Evolutionary conservation across 2,888 invertebrate genomes (phyloP), one percentile per base, ranked within the genome.

Genomic region (Volucella zonaria): DNA sequence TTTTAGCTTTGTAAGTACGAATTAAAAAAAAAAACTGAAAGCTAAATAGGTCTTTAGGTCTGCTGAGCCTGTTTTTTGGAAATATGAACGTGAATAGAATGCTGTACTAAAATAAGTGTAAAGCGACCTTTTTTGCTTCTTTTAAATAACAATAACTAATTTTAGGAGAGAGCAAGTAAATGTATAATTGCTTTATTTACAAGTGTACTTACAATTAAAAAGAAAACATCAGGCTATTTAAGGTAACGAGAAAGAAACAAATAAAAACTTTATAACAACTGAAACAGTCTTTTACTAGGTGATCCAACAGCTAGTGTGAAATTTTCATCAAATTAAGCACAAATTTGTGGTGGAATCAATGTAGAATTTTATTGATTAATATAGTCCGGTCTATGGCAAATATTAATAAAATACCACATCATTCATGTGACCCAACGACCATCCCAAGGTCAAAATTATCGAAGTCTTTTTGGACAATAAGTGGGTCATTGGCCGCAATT

Each of bases 151-250:
- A 83, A 74, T n/a, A 71, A 79, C 43, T 47, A 59, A 45, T 58
- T 58, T 40, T 43, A n/a, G 10, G 61, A 40, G 71, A 43, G 42
- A 64, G 58, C 45, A 78, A 70, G 3, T 45, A 43, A 62, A 47
- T 47, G 47, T 54, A 68, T 43, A 49, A 68, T 70, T 68, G 80
- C 82, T 79, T 83, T 49, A 38, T 80, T 76, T 75, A 71, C 42
- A 79, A 83, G 49, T 83, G 83, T 83, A 83, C 83, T 83, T 83
- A 83, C 83, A 79, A 67, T 23, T 40, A 58, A 66, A 11, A 45
- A 68, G 23, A 66, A 45, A 62, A 23, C 40, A 58, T 70, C 82
- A 61, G 79, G 58, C 68, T 42, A 70, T 43, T 61, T 49, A 67
- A 61, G 68, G 43, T 68, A 74, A 62, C 42, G 15, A 74, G 68